Evolutionary conservation across 1,140 invertebrate species (phyloP), one percentile per base, ranked within the genome.

Genomic region (Drosophila paulistorum): DNA sequence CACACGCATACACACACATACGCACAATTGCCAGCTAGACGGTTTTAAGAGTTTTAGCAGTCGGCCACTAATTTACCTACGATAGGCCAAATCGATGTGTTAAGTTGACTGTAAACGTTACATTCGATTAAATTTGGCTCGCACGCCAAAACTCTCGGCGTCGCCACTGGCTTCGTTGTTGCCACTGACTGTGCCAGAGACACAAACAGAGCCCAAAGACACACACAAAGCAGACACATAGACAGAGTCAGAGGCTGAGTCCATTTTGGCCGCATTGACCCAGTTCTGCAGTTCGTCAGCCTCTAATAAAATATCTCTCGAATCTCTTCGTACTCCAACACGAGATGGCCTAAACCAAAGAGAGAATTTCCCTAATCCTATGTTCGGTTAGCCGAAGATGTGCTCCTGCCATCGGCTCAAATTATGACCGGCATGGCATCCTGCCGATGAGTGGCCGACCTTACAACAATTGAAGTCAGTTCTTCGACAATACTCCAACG

Each of bases 41-140:
- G 45, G 35, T 41, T 20, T 54, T 65, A 57, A 42, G 59, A 55
- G 30, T 58, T 45, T 59, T 64, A 65, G 62, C 60, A 68, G 71
- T 68, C 55, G 73, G 67, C 62, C 65, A 64, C 67, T 60, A 72
- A 78, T 78, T 80, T 78, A 78, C 67, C 75, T 80, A 68, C 51
- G 74, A 77, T 70, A 85, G 63, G 54, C 68, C 67, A 63, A 80
- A 71, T 79, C 70, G 65, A 79, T 69, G 68, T 84, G 77, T 65
- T 84, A 69, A 85, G 77, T 84, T 85, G 65, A 80, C 74, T 85
- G 74, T 84, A 63, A 85, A 77, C 70, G 74, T 77, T 84, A 80
- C 70, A 84, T 84, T 84, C 69, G 69, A 84, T 80, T 84, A 74
- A 77, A 77, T 77, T 83, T 70, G 74, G 57, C 70, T 74, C 77